Evolutionary conservation across 2,113 vertebrate species (phyloP).

Genomic region (Aptenodytes patagonicus): DNA sequence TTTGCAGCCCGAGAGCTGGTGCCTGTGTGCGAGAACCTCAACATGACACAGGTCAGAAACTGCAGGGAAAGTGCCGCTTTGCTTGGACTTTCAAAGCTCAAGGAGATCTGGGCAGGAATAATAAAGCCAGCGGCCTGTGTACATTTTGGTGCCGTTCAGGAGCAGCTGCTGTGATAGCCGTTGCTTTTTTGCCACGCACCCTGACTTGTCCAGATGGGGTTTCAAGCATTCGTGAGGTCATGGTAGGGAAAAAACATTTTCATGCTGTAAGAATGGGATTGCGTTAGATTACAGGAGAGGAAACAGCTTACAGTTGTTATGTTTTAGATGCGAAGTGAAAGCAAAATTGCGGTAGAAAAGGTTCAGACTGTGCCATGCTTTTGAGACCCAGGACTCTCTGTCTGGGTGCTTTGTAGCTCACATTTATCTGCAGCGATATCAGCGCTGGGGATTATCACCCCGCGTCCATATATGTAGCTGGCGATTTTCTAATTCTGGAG

Average conservation of each 20-base stretch:
- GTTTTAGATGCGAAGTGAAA: background rate
- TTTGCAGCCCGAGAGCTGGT: background rate
- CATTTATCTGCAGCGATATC: background rate
- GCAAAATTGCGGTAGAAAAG: background rate
- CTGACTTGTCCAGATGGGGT: background rate
- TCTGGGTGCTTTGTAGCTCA: background rate
- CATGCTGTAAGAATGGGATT: background rate
- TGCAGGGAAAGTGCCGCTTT: background rate
- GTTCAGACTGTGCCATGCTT: background rate
- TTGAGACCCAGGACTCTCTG: background rate
- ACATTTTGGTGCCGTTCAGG: background rate
- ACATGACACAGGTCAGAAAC: rapidly evolving
- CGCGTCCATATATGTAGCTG: background rate
- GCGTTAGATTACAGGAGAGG: background rate
- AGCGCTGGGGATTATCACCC: background rate
- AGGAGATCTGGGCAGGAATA: background rate
- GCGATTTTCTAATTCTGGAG: background rate
- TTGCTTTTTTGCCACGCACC: background rate
- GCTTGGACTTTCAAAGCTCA: background rate
- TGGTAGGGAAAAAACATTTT: background rate
- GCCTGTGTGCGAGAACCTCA: background rate
- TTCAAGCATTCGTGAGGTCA: background rate
- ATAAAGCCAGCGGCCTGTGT: background rate
- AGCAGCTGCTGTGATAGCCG: background rate
- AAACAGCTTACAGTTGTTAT: background rate